Percentiles rank a stretch among this genome's conserved stretches.
Conservation (phyloP, 2,113 vertebrate genomes). For the Ammodytes marinus region DNA sequence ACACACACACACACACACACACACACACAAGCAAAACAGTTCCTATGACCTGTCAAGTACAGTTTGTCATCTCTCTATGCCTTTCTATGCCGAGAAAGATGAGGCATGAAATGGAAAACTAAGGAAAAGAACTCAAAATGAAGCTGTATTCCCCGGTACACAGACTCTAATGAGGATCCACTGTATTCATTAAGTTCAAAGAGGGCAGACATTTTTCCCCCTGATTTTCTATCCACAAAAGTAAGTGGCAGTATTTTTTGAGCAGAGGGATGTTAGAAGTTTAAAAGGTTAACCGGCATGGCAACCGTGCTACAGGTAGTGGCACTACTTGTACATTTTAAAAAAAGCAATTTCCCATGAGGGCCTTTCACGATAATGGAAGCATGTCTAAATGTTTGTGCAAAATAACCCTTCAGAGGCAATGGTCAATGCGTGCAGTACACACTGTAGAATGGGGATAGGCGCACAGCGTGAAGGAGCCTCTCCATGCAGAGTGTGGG, state of each 20-base stretch:
- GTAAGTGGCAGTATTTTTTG: slow-evolving; percentile 2
- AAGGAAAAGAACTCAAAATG: neutral
- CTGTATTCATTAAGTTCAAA: slow-evolving; percentile 6
- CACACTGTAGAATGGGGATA: slow-evolving; percentile 14
- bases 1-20: slow-evolving; percentile 23
- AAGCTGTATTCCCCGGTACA: neutral
- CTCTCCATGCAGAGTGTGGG: slow-evolving; percentile 46
- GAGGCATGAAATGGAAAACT: slow-evolving; percentile 6
- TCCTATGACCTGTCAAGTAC: slow-evolving; percentile 9
- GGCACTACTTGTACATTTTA: slow-evolving; percentile 27
- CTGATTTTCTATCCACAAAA: neutral
- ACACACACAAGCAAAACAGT: slow-evolving; percentile 21
- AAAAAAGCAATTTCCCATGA: slow-evolving; percentile 64
- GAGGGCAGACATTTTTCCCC: neutral
- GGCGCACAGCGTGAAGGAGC: slow-evolving; percentile 25
- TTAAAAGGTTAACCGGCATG: neutral
- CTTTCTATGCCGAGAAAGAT: slow-evolving; percentile 11
- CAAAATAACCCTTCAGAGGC: slow-evolving; percentile 53
- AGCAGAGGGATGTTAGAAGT: neutral
- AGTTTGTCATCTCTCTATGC: slow-evolving; percentile 1
- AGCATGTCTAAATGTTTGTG: slow-evolving; percentile 32
- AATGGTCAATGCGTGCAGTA: slow-evolving; percentile 31
- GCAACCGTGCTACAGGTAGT: neutral
- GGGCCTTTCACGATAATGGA: slow-evolving; percentile 44
- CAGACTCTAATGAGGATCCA: neutral